A percentile compares a stretch with the other conserved stretches of the same genome.
These are phyloP conservation scores for Arvicanthis niloticus DNA, from an alignment of 2,113 vertebrate species.

Conservation along the genomic window DNA sequence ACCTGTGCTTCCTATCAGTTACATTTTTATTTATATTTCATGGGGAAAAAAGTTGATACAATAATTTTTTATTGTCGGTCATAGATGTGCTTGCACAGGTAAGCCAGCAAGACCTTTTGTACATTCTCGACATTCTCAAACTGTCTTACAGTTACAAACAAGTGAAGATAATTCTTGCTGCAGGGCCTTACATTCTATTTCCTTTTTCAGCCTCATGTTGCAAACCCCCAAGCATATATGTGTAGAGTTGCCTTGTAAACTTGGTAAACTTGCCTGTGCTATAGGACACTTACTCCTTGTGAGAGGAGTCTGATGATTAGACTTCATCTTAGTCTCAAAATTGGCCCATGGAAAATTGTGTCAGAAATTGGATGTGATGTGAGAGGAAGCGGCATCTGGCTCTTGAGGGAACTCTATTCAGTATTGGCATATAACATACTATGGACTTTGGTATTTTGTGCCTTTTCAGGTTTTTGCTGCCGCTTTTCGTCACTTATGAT, in stretches of 20 bases:
- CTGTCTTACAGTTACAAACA: not conserved
- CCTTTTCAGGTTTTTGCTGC: not conserved
- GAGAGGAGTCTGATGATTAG: slow-evolving; percentile 52
- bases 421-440: not conserved
- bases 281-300: slow-evolving; percentile 17
- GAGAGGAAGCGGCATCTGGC: not conserved
- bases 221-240: slow-evolving; percentile 38
- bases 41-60: not conserved
- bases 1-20: not conserved
- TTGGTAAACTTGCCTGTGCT: slow-evolving; percentile 27
- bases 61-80: not conserved
- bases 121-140: not conserved
- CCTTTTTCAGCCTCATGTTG: slow-evolving; percentile 18
- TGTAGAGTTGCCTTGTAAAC: not conserved
- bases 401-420: not conserved
- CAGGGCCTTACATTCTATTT: slow-evolving; percentile 1
- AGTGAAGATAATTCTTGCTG: not conserved
- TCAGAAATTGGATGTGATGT: not conserved
- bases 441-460: not conserved
- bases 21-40: slow-evolving; percentile 28
- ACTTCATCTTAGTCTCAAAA: not conserved
- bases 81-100: not conserved
- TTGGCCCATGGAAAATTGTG: not conserved
- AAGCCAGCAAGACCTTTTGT: not conserved
- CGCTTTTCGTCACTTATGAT: slow-evolving; percentile 10